Conservation (phyloP, 2,888 invertebrate genomes). For the Acleris holmiana region DNA sequence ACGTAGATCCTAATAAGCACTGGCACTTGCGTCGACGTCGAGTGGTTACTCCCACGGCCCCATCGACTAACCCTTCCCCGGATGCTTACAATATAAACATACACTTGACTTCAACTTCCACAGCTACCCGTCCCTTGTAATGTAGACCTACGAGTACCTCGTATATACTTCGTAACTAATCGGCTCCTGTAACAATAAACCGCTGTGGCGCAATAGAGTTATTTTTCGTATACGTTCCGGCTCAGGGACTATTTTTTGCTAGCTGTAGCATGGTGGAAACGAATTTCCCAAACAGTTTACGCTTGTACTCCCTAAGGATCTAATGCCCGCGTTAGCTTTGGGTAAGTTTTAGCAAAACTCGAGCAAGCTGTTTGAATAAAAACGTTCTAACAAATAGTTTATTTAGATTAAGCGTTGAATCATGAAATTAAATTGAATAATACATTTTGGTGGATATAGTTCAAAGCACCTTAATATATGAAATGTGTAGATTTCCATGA, state of each 20-base stretch:
- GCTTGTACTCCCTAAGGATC: conserved; percentile 59
- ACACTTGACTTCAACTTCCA: conserved; percentile 24
- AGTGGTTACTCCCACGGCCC: conserved; percentile 47
- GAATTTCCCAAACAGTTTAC: conserved; percentile 59
- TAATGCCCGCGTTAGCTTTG: conserved; percentile 41
- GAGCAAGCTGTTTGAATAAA: conserved; percentile 16
- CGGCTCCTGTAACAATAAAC: conserved; percentile 29
- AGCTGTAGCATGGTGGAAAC: conserved; percentile 47
- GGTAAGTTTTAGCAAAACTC: conserved; percentile 12
- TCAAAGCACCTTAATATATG: too few relatives aligned
- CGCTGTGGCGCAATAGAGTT: background rate
- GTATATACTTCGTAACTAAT: conserved; percentile 34
- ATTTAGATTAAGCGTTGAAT: conserved; percentile 9
- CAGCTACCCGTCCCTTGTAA: conserved; percentile 29
- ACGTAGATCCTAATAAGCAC: conserved; percentile 26
- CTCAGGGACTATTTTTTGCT: conserved; percentile 32
- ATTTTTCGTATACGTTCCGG: conserved; percentile 1
- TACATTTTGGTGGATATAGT: too few relatives aligned
- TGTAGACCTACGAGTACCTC: conserved; percentile 14
- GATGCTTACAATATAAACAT: conserved; percentile 51
- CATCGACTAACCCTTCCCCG: conserved; percentile 43
- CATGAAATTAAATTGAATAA: conserved; percentile 5
- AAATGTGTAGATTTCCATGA: too few relatives aligned
- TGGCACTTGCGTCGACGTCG: conserved; percentile 4
- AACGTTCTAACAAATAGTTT: conserved; percentile 9